Percentiles rank a stretch among this genome's conserved stretches.
Evolutionary conservation across 2,113 vertebrate genomes (phyloP).

Genomic region (Ancistrus triradiatus): DNA sequence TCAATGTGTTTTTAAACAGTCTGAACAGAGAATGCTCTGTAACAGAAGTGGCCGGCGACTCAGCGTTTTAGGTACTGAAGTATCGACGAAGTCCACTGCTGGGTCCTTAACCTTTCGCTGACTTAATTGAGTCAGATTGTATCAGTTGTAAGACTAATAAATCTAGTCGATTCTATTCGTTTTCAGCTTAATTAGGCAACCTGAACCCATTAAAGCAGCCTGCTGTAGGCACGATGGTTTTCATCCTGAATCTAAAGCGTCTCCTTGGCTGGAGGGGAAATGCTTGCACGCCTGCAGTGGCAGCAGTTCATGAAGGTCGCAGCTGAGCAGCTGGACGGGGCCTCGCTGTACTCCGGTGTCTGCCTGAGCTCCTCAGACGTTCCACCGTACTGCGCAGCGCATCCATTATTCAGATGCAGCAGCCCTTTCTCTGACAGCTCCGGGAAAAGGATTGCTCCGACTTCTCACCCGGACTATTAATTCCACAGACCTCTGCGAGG

Average conservation of each 20-base stretch:
- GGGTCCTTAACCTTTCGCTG: too few species aligned
- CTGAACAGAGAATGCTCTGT: too few species aligned
- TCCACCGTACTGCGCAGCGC: constrained; percentile 7
- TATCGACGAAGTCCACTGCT: too few species aligned
- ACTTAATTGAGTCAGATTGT: too few species aligned
- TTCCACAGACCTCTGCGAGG: constrained; percentile 33
- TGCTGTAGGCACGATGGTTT: not conserved
- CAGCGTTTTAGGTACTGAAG: too few species aligned
- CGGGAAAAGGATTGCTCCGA: constrained; percentile 31
- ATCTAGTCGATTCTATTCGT: not conserved
- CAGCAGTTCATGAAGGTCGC: constrained; percentile 32
- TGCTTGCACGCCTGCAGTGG: constrained; percentile 11
- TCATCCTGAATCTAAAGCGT: constrained; percentile 16
- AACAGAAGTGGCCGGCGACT: too few species aligned
- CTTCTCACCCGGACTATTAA: constrained; percentile 41
- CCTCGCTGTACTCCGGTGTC: constrained; percentile 11
- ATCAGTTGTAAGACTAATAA: too few species aligned
- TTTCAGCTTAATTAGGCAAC: not conserved
- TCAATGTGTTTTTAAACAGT: too few species aligned
- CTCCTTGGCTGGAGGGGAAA: constrained; percentile 18
- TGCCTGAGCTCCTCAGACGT: constrained; percentile 1
- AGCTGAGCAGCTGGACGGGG: constrained; percentile 18
- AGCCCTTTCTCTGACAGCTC: constrained; percentile 28
- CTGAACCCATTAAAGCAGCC: not conserved
- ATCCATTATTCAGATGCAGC: constrained; percentile 40